Percentiles rank a stretch among this genome's conserved stretches.
Conservation (phyloP, 2,888 invertebrate species). For the Agrochola litura region DNA sequence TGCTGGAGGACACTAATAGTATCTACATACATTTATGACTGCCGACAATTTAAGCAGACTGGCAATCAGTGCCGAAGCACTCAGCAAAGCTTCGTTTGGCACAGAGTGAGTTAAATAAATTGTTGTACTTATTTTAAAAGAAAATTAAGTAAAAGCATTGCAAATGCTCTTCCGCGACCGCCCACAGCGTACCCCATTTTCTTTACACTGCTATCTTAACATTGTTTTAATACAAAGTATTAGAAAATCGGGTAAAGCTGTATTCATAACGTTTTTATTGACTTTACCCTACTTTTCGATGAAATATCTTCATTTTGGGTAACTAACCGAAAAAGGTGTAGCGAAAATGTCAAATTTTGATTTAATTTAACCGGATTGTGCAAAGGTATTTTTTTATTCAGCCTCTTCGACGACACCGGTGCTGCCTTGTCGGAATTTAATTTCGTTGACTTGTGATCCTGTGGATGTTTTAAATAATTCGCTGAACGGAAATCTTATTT, state of each 20-base stretch:
- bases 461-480: conserved; percentile 76
- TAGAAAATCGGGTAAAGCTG: neutral
- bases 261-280: conserved; percentile 2
- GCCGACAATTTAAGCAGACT: conserved; percentile 21
- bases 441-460: conserved; percentile 73
- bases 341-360: conserved; percentile 66
- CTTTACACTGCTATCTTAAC: conserved; percentile 14
- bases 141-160: conserved; percentile 50
- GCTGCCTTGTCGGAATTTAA: conserved; percentile 72
- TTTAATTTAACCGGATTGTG: conserved; percentile 68
- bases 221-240: conserved; percentile 18
- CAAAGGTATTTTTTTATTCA: conserved; percentile 70
- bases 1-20: neutral
- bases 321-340: conserved; percentile 60
- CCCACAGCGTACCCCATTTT: conserved; percentile 31
- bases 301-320: conserved; percentile 32
- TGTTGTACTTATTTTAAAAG: conserved; percentile 54
- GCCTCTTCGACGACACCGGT: conserved; percentile 53
- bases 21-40: conserved; percentile 8
- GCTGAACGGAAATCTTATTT: conserved; percentile 68
- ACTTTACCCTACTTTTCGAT: conserved; percentile 11
- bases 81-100: conserved; percentile 32
- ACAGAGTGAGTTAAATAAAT: conserved; percentile 37
- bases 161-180: conserved; percentile 35
- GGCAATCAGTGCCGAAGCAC: conserved; percentile 46